Evolutionary conservation across 2,113 vertebrate genomes (phyloP).

Genomic region (Promerops cafer): DNA sequence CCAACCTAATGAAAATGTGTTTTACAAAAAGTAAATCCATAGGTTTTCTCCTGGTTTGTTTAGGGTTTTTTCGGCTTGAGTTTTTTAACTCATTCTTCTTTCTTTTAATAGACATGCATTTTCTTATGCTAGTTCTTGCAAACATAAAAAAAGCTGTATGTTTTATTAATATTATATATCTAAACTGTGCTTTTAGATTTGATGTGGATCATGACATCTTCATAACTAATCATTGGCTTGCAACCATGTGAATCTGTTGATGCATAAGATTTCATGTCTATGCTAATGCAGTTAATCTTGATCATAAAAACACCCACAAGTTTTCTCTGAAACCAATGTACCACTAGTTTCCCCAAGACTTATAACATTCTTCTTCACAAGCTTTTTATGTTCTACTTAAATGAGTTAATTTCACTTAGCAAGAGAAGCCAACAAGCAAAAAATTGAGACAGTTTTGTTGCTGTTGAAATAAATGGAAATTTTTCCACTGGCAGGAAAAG

Average conservation of each 20-base stretch:
- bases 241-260: neutral
- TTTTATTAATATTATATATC: neutral
- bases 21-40: neutral
- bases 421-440: neutral
- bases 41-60: neutral
- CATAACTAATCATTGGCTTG: neutral
- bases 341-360: neutral
- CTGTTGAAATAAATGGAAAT: neutral
- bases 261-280: neutral
- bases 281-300: neutral
- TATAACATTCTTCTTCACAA: neutral
- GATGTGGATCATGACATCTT: neutral
- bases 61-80: too few species aligned
- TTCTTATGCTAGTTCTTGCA: neutral
- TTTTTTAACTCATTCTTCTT: neutral
- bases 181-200: neutral
- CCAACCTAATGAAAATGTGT: neutral
- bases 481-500: neutral
- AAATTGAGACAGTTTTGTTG: neutral
- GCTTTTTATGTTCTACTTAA: neutral
- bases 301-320: neutral
- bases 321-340: neutral
- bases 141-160: accelerated
- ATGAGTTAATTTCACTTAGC: neutral
- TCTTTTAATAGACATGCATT: neutral